Evolutionary conservation across 2,797 vertebrate species (phyloP).

Genomic region (Bradypodion pumilum): DNA sequence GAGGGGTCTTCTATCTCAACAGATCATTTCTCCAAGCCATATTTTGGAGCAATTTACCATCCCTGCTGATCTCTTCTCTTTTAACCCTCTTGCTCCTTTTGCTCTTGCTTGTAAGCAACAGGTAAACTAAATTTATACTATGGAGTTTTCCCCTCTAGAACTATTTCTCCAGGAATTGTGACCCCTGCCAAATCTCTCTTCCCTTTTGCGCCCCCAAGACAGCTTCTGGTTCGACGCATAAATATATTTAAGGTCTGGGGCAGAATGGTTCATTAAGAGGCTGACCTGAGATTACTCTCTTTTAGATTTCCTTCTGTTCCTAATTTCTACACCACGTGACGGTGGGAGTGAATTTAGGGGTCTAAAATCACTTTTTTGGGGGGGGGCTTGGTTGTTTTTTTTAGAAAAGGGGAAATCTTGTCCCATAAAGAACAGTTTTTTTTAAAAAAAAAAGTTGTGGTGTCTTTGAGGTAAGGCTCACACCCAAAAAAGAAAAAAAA

Average conservation of each 20-base stretch:
- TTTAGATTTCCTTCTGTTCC: constrained; percentile 80
- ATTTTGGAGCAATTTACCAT: not conserved
- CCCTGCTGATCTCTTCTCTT: not conserved
- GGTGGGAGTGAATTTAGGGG: constrained; percentile 82
- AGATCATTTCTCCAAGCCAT: not conserved
- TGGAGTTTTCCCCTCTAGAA: not conserved
- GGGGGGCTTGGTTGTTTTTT: constrained; percentile 48
- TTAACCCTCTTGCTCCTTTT: not conserved
- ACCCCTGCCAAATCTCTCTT: not conserved
- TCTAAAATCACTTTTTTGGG: constrained; percentile 85
- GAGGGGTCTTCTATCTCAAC: no score
- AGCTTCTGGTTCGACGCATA: constrained; percentile 13
- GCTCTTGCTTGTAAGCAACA: not conserved
- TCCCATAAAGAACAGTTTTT: constrained; percentile 73
- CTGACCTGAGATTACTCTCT: constrained; percentile 63
- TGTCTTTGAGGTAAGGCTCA: constrained; percentile 38
- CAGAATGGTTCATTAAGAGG: constrained; percentile 66
- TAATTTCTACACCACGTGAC: constrained; percentile 85
- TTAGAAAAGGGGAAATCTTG: constrained; percentile 60
- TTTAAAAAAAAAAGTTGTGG: constrained; percentile 63
- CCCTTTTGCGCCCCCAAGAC: no score
- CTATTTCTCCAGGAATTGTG: not conserved
- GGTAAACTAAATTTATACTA: not conserved
- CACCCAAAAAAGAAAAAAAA: not conserved
- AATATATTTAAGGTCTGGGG: constrained; percentile 17